Conservation (phyloP, 2,888 invertebrate genomes). For the Chloroclystis v-ata region DNA sequence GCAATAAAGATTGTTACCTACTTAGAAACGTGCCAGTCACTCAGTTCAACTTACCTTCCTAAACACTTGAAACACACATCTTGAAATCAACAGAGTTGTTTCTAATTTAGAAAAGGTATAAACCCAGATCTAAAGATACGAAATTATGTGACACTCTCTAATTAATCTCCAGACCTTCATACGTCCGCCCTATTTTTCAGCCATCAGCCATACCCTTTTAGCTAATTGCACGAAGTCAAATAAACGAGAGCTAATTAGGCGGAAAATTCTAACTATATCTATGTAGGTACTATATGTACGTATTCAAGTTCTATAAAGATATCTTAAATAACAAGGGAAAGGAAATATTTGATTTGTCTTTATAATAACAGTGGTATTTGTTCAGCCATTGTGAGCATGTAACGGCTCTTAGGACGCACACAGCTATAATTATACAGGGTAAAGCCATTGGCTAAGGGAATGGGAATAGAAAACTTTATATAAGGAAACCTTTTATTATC, state of each 20-base stretch:
- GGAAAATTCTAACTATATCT: slow-evolving; percentile 3
- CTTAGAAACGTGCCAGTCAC: too few species aligned
- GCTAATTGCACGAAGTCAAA: slow-evolving; percentile 6
- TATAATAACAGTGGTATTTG: slow-evolving; percentile 26
- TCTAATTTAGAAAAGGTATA: too few species aligned
- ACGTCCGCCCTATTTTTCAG: slow-evolving; percentile 3
- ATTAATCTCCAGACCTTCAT: neutral
- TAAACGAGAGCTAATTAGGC: slow-evolving; percentile 6
- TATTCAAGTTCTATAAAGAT: slow-evolving; percentile 5
- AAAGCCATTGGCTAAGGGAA: neutral
- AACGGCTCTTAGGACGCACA: slow-evolving; percentile 21
- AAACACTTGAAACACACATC: too few species aligned
- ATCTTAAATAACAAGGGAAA: slow-evolving; percentile 19
- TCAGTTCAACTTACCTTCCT: too few species aligned
- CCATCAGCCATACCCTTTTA: slow-evolving; percentile 5
- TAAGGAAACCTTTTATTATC: neutral
- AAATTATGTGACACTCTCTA: neutral
- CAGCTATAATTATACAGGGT: slow-evolving; percentile 3
- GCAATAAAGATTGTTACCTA: too few species aligned
- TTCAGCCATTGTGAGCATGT: slow-evolving; percentile 25
- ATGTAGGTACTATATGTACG: slow-evolving; percentile 6
- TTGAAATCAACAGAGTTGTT: too few species aligned
- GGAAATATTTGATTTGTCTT: slow-evolving; percentile 29
- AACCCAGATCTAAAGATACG: neutral
- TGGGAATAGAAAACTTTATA: neutral